A percentile compares a stretch with the other conserved stretches of the same genome.
Evolutionary conservation across 2,113 vertebrate genomes (phyloP).

Genomic region (Jaculus jaculus): DNA sequence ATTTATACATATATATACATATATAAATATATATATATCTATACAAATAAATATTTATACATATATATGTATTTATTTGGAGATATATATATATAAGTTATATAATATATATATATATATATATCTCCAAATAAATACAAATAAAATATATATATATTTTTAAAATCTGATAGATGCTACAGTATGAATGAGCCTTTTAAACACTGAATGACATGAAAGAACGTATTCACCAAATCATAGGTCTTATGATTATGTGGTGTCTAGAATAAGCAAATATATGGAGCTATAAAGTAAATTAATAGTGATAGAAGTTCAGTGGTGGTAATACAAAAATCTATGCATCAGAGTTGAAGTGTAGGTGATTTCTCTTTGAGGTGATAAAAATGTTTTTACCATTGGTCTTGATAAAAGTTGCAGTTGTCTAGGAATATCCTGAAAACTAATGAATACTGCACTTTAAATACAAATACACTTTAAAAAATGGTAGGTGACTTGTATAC

Average conservation of each 20-base stretch:
- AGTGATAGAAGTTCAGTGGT: fast-evolving
- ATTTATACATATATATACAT: no score
- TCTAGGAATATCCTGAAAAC: not conserved
- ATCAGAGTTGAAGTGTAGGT: not conserved
- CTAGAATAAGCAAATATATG: not conserved
- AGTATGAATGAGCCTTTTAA: not conserved
- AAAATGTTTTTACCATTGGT: no score
- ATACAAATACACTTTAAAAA: not conserved
- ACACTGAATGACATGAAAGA: not conserved
- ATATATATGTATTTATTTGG: no score
- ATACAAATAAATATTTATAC: no score
- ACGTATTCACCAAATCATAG: not conserved
- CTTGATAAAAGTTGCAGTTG: not conserved
- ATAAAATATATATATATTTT: no score
- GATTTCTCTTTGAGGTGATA: not conserved
- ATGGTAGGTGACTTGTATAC: not conserved
- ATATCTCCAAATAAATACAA: no score
- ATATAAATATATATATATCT: no score
- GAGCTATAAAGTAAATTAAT: not conserved
- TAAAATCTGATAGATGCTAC: no score
- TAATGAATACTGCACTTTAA: not conserved
- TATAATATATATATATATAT: no score
- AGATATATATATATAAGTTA: no score
- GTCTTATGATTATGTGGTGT: not conserved
- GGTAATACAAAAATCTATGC: no score